These are phyloP conservation scores for Potorous gilbertii DNA, from an alignment of 2,797 vertebrate species.

Conservation along the genomic window DNA sequence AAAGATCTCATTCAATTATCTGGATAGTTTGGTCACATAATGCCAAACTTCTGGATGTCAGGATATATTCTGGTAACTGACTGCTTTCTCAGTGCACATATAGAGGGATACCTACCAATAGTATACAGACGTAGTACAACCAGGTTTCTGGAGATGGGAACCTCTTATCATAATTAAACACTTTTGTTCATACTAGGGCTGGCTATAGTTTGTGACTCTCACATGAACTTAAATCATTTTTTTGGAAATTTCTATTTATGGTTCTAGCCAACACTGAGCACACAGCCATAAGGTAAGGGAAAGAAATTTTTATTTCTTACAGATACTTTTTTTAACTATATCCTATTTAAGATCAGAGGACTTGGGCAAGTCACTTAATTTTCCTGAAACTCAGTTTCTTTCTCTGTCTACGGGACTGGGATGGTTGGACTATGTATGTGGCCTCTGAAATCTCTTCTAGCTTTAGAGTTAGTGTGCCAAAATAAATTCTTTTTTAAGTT, in stretches of 20 bases:
- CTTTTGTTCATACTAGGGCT: neutral
- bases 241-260: neutral
- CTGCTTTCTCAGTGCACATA: neutral
- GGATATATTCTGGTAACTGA: neutral
- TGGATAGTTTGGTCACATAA: slow-evolving; percentile 16
- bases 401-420: neutral
- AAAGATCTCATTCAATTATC: slow-evolving; percentile 1
- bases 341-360: neutral
- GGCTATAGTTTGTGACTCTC: neutral
- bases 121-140: neutral
- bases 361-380: neutral
- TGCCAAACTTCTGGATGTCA: neutral
- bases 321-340: neutral
- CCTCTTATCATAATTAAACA: neutral
- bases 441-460: neutral
- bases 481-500: neutral
- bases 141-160: neutral
- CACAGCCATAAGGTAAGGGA: neutral
- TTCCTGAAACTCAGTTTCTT: neutral
- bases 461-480: slow-evolving; percentile 24
- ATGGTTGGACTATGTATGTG: neutral
- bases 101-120: neutral
- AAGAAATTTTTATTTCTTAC: neutral
- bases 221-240: neutral
- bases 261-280: neutral